A percentile compares a stretch with the other conserved stretches of the same genome.
These are phyloP conservation scores for Podiceps cristatus DNA, from an alignment of 2,113 vertebrate species.

Conservation along the genomic window DNA sequence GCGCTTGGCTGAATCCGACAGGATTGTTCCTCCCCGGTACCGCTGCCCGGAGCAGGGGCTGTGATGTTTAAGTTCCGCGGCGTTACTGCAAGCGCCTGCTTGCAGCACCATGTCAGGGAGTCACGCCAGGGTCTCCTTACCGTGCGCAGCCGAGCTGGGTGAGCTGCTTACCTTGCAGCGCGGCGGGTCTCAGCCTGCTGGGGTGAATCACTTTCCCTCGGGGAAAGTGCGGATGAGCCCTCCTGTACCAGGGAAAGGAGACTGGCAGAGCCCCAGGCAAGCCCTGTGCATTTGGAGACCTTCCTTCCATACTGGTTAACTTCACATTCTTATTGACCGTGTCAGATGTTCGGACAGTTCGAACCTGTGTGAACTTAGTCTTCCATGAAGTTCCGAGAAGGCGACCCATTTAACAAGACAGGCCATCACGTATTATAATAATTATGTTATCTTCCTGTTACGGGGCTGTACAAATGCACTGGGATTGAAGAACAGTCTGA, in stretches of 20 bases:
- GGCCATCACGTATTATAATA: not conserved
- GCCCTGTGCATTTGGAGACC: not conserved
- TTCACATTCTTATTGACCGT: not conserved
- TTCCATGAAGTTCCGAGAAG: not conserved
- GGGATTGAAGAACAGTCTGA: not conserved
- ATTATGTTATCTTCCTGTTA: not conserved
- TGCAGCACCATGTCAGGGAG: not conserved
- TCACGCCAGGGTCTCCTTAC: not conserved
- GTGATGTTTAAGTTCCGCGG: not conserved
- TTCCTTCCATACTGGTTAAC: too few species aligned
- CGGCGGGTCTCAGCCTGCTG: not conserved
- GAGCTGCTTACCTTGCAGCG: not conserved
- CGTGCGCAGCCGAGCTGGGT: not conserved
- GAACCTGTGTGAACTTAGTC: too few species aligned
- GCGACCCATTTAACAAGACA: not conserved
- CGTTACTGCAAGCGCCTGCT: not conserved
- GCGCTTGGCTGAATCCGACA: not conserved
- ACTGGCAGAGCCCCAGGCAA: not conserved
- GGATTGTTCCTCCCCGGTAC: not conserved
- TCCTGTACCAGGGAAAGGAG: not conserved
- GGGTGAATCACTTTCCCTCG: not conserved
- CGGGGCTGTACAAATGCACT: not conserved
- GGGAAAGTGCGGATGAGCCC: accelerated
- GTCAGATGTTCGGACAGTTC: not conserved
- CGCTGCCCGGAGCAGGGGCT: not conserved